A percentile compares a stretch with the other conserved stretches of the same genome.
phyloP scores from a whole-genome alignment of 2,888 invertebrate species.

The Hemistola chrysoprasaria region DNA sequence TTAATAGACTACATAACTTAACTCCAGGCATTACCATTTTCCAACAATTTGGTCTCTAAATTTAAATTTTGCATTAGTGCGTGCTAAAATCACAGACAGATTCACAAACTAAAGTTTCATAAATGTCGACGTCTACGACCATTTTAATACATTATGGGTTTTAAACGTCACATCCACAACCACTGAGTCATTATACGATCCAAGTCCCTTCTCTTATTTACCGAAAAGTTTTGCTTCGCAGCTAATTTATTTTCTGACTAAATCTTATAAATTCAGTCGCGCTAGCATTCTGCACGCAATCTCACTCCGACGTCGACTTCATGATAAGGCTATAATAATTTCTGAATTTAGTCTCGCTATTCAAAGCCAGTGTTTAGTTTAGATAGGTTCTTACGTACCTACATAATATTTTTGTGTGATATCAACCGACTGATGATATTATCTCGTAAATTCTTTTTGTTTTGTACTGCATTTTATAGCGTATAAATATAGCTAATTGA shows the following conservation, averaged over 20 bases:
- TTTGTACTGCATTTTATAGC: slow-evolving; percentile 1
- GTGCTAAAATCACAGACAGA: slow-evolving; percentile 13
- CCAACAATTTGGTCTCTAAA: no score
- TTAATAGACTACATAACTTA: no score
- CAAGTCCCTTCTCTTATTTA: slow-evolving; percentile 53
- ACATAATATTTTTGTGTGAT: no score
- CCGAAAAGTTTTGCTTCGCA: slow-evolving; percentile 74
- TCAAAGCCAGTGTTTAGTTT: slow-evolving; percentile 3
- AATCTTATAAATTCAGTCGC: slow-evolving; percentile 74
- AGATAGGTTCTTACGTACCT: no score
- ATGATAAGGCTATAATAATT: slow-evolving; percentile 71
- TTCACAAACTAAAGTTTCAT: slow-evolving; percentile 21
- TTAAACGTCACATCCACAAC: slow-evolving; percentile 35
- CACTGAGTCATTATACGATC: slow-evolving; percentile 1
- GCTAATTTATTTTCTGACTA: slow-evolving; percentile 78
- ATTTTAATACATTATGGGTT: no score
- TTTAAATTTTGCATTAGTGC: no score
- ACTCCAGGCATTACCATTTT: neutral
- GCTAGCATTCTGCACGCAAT: slow-evolving; percentile 74
- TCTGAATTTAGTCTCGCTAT: slow-evolving; percentile 36
- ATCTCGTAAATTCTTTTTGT: no score
- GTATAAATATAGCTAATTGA: neutral
- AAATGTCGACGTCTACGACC: slow-evolving; percentile 11
- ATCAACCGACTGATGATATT: no score
- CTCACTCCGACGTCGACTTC: slow-evolving; percentile 69